These are phyloP conservation scores for Panagrolaimus sp. DNA, from an alignment of 1,140 invertebrate genomes.

Conservation along the genomic window DNA sequence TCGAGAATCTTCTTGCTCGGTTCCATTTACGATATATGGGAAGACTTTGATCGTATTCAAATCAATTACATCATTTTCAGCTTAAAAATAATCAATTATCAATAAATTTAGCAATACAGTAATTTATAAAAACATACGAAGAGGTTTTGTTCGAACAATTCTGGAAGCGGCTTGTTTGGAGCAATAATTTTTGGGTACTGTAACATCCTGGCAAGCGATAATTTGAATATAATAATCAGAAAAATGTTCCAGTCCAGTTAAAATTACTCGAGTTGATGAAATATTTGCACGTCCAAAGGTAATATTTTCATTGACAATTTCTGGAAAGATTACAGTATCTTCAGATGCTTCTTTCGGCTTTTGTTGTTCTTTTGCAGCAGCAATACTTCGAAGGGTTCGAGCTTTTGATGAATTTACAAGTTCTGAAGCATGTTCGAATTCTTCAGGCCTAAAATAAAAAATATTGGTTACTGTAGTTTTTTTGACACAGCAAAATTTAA, in stretches of 20 bases:
- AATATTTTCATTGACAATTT: not conserved
- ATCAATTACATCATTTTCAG: constrained; percentile 44
- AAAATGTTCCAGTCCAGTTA: constrained; percentile 62
- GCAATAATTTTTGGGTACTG: not conserved
- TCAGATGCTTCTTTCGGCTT: not conserved
- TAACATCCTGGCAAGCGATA: constrained; percentile 47
- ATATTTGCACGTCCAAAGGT: constrained; percentile 43
- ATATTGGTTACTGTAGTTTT: no score
- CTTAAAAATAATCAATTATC: constrained; percentile 33
- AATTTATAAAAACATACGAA: not conserved
- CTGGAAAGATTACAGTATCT: not conserved
- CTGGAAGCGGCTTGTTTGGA: constrained; percentile 23
- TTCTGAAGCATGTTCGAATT: not conserved
- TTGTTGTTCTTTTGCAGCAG: not conserved
- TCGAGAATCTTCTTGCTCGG: not conserved
- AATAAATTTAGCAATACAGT: not conserved
- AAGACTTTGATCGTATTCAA: constrained; percentile 30
- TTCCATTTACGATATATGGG: constrained; percentile 25
- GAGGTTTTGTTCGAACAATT: constrained; percentile 14
- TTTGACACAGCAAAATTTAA: no score
- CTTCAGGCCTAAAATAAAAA: constrained; percentile 7
- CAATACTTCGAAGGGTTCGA: not conserved
- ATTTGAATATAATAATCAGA: constrained; percentile 62
- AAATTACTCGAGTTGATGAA: constrained; percentile 36
- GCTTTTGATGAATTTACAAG: not conserved